Base-by-base conservation (phyloP, 2,113 vertebrate genomes). In the Perca schrenkii region DNA sequence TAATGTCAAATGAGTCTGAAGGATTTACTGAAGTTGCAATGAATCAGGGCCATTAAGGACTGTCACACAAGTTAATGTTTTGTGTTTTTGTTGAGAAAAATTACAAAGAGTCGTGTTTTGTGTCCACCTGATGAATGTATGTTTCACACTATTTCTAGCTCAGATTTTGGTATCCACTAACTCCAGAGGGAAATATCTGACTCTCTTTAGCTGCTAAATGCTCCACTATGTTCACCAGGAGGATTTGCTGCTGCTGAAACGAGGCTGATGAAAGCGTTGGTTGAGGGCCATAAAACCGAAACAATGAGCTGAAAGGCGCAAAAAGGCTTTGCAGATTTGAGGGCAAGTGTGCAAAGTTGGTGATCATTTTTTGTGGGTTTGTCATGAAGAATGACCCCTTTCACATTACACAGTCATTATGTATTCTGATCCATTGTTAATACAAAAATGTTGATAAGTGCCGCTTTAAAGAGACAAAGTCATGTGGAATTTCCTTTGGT, bases 1-100 rank as follows among this genome's bases (percentile, higher is more conserved):
- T 69, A 74, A 88, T 72, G 78, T 79, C 74, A 84, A 65, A 67
- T 84, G 80, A 86, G 56, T 69, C 70, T 73, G 21, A 86, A 75
- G 28, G 69, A 65, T 57, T 13, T 70, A 50, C 31, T 21, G 2
- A 60, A 63, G 61, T 52, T 60, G 53, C 31, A 86, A 5, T 57
- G 43, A 73, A 62, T 87, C 68, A 63, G 13, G 2, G n/a, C 7
- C 19, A 47, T 67, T 50, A 53, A 34, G 25, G 16, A 49, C 43
- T 34, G 50, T 61, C 1, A 14, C 25, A 66, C n/a, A 71, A 16
- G 21, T 62, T 25, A 46, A 49, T 22, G 7, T 47, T 60, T 47
- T 75, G 5, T 3, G 19, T 70, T 75, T 75, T 60, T 25, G 54
- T 12, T 25, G 22, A 49, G 21, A 12, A 53, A n/a, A 21, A 43